These are phyloP conservation scores for Bombus pascuorum DNA, from an alignment of 1,140 invertebrate genomes.

Conservation along the genomic window DNA sequence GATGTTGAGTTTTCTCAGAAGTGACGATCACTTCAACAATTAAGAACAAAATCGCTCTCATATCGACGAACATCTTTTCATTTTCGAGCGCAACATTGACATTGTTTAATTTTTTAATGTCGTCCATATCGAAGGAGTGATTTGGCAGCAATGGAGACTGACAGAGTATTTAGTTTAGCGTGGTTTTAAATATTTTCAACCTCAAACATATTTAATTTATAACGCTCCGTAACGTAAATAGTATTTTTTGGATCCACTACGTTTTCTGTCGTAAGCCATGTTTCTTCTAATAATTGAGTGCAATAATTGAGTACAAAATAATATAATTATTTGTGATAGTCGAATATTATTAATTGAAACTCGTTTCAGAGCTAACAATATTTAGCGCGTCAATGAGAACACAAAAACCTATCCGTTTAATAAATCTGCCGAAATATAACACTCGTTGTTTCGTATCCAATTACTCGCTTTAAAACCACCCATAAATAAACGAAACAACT, in stretches of 20 bases:
- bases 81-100: too few relatives aligned
- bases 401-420: not conserved
- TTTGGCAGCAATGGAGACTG: accelerated
- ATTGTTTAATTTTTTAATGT: not conserved
- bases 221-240: too few relatives aligned
- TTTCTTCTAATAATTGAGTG: not conserved
- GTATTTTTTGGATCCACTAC: too few relatives aligned
- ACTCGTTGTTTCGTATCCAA: not conserved
- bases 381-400: not conserved
- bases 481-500: not conserved
- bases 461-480: not conserved
- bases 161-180: too few relatives aligned
- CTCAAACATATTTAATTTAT: too few relatives aligned
- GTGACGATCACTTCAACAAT: too few relatives aligned
- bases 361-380: not conserved
- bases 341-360: not conserved
- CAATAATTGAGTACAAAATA: not conserved
- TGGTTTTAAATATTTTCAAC: too few relatives aligned
- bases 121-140: too few relatives aligned
- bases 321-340: not conserved
- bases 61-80: too few relatives aligned
- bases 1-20: too few relatives aligned
- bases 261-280: too few relatives aligned
- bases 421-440: not conserved
- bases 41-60: too few relatives aligned